Conservation (phyloP, 2,113 vertebrate genomes). For the Recurvirostra avosetta region DNA sequence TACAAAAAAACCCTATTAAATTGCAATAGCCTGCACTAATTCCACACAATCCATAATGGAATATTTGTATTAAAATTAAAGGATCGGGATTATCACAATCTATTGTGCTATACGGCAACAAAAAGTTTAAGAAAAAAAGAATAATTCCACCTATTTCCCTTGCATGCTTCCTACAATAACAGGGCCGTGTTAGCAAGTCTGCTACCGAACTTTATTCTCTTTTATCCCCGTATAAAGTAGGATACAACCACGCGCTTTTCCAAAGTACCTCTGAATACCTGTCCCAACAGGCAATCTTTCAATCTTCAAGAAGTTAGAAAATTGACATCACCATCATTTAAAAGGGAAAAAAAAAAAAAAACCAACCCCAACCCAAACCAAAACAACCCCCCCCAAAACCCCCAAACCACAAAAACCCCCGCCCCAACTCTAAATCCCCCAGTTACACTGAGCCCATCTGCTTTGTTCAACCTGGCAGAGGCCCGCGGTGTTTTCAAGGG, state of each 20-base stretch:
- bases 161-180: background rate
- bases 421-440: background rate
- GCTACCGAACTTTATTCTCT: background rate
- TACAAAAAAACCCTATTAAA: background rate
- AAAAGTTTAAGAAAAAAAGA: background rate
- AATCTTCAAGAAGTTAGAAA: background rate
- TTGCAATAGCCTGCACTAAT: background rate
- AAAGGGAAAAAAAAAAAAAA: background rate
- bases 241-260: background rate
- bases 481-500: background rate
- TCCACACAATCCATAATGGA: background rate
- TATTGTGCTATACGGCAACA: background rate
- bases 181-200: background rate
- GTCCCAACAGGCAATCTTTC: conserved; percentile 6
- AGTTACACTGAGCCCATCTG: background rate
- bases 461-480: conserved; percentile 7
- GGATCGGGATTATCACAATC: background rate
- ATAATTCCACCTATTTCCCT: background rate
- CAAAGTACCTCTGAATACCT: background rate
- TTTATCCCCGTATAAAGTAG: background rate
- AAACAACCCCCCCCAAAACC: no score
- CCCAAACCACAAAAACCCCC: background rate
- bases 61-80: background rate
- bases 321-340: background rate
- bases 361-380: background rate